Evolutionary conservation across 2,888 invertebrate genomes (phyloP).

Genomic region (Antheraea assamensis): DNA sequence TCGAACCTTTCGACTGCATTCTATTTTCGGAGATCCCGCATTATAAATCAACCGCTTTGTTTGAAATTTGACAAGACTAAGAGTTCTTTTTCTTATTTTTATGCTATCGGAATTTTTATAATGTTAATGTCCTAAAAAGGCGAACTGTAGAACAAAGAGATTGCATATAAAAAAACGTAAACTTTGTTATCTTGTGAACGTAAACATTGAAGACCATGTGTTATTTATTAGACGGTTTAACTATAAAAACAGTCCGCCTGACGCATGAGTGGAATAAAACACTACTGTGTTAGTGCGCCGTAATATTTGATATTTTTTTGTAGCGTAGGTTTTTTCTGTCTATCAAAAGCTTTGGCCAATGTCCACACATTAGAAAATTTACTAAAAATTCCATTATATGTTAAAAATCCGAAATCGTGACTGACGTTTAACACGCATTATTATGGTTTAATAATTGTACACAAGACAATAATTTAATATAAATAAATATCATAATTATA

Average conservation of each 20-base stretch:
- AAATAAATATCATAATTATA: too few species aligned
- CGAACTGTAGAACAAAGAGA: slow-evolving; percentile 36
- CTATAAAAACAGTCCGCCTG: slow-evolving; percentile 54
- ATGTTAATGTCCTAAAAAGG: slow-evolving; percentile 16
- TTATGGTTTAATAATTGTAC: too few species aligned
- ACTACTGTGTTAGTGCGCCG: background rate
- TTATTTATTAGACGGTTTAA: slow-evolving; percentile 66
- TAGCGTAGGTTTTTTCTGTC: background rate
- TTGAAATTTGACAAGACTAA: background rate
- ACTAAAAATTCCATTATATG: background rate
- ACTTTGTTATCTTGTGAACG: slow-evolving; percentile 67
- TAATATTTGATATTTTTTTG: background rate
- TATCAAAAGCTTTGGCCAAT: background rate
- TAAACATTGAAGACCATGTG: slow-evolving; percentile 54
- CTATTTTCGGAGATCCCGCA: slow-evolving; percentile 22
- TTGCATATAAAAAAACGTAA: slow-evolving; percentile 62
- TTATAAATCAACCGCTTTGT: slow-evolving; percentile 9
- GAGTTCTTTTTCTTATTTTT: background rate
- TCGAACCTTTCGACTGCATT: slow-evolving; percentile 53
- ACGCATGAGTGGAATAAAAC: slow-evolving; percentile 7
- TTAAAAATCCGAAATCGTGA: background rate
- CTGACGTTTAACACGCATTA: too few species aligned
- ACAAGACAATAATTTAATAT: too few species aligned
- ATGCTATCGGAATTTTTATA: background rate
- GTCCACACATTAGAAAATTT: background rate